These are phyloP conservation scores for Pasiphila rectangulata DNA, from an alignment of 2,888 invertebrate species.

Conservation along the genomic window DNA sequence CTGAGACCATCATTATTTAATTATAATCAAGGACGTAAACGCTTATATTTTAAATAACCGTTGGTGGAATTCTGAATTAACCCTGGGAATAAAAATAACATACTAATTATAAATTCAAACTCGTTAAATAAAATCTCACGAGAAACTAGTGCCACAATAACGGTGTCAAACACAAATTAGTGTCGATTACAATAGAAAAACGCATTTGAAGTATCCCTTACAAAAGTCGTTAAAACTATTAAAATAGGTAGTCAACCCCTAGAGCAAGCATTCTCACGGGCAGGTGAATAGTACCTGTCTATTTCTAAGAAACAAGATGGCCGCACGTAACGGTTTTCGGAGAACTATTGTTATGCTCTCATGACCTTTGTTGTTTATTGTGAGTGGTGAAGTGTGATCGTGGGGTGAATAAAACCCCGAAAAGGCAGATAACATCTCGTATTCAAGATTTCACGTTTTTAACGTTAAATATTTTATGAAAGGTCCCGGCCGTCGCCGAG, in stretches of 20 bases:
- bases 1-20: no score
- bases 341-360: slow-evolving; percentile 42
- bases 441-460: slow-evolving; percentile 11
- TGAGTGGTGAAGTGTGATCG: slow-evolving; percentile 37
- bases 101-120: background rate
- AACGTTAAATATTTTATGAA: slow-evolving; percentile 9
- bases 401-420: slow-evolving; percentile 32
- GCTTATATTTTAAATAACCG: no score
- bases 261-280: slow-evolving; percentile 53
- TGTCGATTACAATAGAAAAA: slow-evolving; percentile 32
- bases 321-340: slow-evolving; percentile 56
- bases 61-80: no score
- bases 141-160: slow-evolving; percentile 31
- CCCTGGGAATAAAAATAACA: background rate
- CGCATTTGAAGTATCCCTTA: slow-evolving; percentile 21
- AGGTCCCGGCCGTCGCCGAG: slow-evolving; percentile 1
- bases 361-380: slow-evolving; percentile 43
- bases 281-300: slow-evolving; percentile 60
- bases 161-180: slow-evolving; percentile 43
- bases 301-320: slow-evolving; percentile 54
- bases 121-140: slow-evolving; percentile 41
- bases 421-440: slow-evolving; percentile 15
- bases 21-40: no score
- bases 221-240: slow-evolving; percentile 51
- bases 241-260: slow-evolving; percentile 41